Conservation (phyloP, 1,140 invertebrate genomes). For the Drosophila grimshawi region DNA sequence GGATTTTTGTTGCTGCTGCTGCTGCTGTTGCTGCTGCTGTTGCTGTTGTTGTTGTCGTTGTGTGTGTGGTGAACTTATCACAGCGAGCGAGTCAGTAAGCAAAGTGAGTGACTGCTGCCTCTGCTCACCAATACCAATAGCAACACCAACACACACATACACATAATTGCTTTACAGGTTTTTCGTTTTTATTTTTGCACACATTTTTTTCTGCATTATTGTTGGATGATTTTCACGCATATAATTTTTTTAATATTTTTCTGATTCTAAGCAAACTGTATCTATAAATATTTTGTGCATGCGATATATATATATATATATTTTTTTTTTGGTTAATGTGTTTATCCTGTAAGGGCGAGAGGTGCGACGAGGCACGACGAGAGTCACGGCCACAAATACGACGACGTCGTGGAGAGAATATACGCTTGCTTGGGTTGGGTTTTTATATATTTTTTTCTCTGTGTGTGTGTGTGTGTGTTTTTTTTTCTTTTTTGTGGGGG, state of each 20-base stretch:
- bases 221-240: background rate
- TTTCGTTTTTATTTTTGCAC: constrained; percentile 8
- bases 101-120: constrained; percentile 24
- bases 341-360: constrained; percentile 47
- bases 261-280: background rate
- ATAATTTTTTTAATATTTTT: constrained; percentile 9
- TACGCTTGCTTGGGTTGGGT: constrained; percentile 35
- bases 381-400: constrained; percentile 59
- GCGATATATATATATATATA: no score
- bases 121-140: constrained; percentile 12
- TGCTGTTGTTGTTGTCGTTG: constrained; percentile 12
- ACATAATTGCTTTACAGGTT: constrained; percentile 28
- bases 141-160: background rate
- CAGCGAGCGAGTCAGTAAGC: constrained; percentile 19
- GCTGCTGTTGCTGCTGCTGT: constrained; percentile 5
- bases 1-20: background rate
- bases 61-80: constrained; percentile 52
- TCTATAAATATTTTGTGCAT: background rate
- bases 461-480: background rate
- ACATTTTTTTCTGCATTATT: background rate
- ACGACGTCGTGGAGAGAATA: constrained; percentile 20
- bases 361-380: constrained; percentile 37
- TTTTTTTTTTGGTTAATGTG: background rate
- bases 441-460: constrained; percentile 4
- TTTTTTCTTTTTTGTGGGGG: constrained; percentile 5